Percentiles rank a stretch among this genome's conserved stretches.
Evolutionary conservation across 2,888 invertebrate genomes (phyloP).

Genomic region (Trachelus tabidus): DNA sequence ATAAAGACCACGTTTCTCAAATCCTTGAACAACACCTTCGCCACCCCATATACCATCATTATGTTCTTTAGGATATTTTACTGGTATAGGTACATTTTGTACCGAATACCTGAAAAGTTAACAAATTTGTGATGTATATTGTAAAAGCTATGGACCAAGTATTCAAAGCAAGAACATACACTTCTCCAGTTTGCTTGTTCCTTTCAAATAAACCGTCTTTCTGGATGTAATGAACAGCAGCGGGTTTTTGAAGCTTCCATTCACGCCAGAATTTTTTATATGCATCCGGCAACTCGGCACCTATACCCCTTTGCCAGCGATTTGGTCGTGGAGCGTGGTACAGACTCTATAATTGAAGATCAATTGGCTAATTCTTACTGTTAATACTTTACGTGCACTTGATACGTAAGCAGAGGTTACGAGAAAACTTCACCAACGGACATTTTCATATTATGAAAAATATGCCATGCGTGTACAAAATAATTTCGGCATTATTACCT

Average conservation of each 20-base stretch:
- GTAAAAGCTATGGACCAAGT: not conserved
- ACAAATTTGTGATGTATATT: conserved; percentile 7
- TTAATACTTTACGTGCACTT: too few relatives aligned
- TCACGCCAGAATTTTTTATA: conserved; percentile 89
- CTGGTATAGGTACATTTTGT: conserved; percentile 81
- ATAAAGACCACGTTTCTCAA: conserved; percentile 41
- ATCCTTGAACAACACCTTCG: conserved; percentile 88
- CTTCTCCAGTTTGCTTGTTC: conserved; percentile 79
- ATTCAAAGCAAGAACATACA: conserved; percentile 65
- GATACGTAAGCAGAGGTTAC: too few relatives aligned
- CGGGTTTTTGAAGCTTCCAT: conserved; percentile 77
- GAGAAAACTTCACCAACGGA: too few relatives aligned
- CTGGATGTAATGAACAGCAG: conserved; percentile 78
- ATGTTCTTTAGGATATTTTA: conserved; percentile 82
- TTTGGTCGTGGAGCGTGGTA: conserved; percentile 29
- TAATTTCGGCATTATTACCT: too few relatives aligned
- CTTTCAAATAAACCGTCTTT: conserved; percentile 77
- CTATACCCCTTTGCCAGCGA: conserved; percentile 70
- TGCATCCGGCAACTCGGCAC: conserved; percentile 78
- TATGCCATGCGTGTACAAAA: too few relatives aligned
- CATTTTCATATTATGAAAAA: too few relatives aligned
- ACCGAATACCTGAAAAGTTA: conserved; percentile 70
- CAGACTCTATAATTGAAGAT: conserved; percentile 24
- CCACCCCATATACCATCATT: conserved; percentile 96
- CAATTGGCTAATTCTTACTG: not conserved